These are phyloP conservation scores for Therioaphis trifolii DNA, from an alignment of 2,888 invertebrate genomes.

Conservation along the genomic window DNA sequence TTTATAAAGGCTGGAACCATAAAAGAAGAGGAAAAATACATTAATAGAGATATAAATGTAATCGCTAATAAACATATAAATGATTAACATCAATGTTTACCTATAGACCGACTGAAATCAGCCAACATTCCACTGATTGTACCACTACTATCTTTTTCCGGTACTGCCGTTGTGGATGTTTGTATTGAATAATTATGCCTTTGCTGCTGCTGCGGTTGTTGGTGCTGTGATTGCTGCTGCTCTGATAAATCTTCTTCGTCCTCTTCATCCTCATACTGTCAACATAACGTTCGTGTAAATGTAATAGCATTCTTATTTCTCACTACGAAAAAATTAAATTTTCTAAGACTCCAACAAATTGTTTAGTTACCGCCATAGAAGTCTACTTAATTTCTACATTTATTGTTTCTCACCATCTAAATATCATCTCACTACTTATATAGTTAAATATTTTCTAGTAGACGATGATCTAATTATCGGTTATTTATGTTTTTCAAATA, in stretches of 20 bases:
- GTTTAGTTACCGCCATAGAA: slow-evolving; percentile 8
- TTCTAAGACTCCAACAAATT: not conserved
- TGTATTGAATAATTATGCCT: slow-evolving; percentile 54
- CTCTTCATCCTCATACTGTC: slow-evolving; percentile 45
- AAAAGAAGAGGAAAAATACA: too few species aligned
- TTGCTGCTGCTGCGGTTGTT: slow-evolving; percentile 60
- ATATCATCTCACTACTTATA: not conserved
- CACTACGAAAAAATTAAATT: not conserved
- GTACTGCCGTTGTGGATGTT: slow-evolving; percentile 70
- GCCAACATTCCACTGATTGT: slow-evolving; percentile 70
- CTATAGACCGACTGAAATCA: slow-evolving; percentile 70
- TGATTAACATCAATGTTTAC: slow-evolving; percentile 66
- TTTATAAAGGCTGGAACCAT: too few species aligned
- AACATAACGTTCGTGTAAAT: not conserved
- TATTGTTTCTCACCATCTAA: slow-evolving; percentile 8
- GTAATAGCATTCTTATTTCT: not conserved
- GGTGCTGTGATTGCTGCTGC: slow-evolving; percentile 64
- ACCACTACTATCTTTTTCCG: slow-evolving; percentile 67
- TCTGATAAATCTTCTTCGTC: slow-evolving; percentile 62
- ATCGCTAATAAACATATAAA: too few species aligned
- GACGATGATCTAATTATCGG: not conserved
- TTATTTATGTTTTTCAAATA: not conserved
- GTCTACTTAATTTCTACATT: not conserved
- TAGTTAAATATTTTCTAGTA: not conserved
- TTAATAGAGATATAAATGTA: too few species aligned